Evolutionary conservation across 2,888 invertebrate genomes (phyloP).

Genomic region (Meliscaeva auricollis): DNA sequence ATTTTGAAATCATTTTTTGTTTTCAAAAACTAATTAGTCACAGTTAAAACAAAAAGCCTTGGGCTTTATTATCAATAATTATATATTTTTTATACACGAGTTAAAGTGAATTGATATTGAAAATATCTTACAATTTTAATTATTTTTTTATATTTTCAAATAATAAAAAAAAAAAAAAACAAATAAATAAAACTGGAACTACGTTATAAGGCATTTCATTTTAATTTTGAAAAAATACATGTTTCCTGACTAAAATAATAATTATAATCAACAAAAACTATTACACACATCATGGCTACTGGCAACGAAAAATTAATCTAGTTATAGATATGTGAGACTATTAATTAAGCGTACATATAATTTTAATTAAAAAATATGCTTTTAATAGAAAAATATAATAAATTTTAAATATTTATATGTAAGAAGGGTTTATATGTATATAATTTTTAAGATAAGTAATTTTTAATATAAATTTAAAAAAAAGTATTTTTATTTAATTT

Average conservation of each 20-base stretch:
- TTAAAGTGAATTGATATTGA: slow-evolving; percentile 28
- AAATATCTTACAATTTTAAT: slow-evolving; percentile 38
- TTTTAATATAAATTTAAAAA: slow-evolving; percentile 37
- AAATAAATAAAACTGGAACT: slow-evolving; percentile 28
- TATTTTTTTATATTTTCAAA: slow-evolving; percentile 17
- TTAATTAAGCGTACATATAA: background rate
- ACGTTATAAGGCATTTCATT: slow-evolving; percentile 55
- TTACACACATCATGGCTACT: background rate
- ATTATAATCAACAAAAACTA: too few relatives aligned
- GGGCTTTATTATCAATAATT: slow-evolving; percentile 19
- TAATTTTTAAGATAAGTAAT: slow-evolving; percentile 11
- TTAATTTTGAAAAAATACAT: slow-evolving; percentile 15
- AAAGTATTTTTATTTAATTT: slow-evolving; percentile 13
- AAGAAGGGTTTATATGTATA: background rate
- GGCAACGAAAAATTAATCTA: background rate
- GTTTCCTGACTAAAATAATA: background rate
- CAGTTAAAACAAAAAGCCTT: slow-evolving; percentile 19
- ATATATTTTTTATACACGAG: slow-evolving; percentile 16
- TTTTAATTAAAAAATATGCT: background rate
- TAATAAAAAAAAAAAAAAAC: background rate
- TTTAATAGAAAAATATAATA: slow-evolving; percentile 41
- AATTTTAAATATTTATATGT: slow-evolving; percentile 8
- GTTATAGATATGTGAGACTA: slow-evolving; percentile 56
- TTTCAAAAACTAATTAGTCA: slow-evolving; percentile 13
- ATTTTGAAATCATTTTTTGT: slow-evolving; percentile 15